Evolutionary conservation across 2,797 vertebrate genomes (phyloP).

Genomic region (Pseudomugil gertrudae): DNA sequence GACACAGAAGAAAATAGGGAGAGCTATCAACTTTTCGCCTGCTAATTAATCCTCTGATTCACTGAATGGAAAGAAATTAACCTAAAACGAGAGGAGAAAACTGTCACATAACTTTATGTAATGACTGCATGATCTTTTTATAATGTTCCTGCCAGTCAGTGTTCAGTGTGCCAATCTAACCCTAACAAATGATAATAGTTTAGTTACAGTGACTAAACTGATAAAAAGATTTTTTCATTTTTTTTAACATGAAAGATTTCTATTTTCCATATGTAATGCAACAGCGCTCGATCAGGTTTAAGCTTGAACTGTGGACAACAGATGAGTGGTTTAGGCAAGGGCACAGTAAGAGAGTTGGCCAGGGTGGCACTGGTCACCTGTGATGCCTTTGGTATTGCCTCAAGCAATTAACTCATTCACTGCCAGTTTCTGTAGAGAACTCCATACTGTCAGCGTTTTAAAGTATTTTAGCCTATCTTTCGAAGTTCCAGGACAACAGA

Average conservation of each 20-base stretch:
- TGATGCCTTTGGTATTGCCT: too few relatives aligned
- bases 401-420: too few relatives aligned
- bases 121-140: constrained; percentile 6
- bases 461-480: too few relatives aligned
- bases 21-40: constrained; percentile 62
- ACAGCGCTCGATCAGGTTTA: constrained; percentile 4
- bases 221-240: not conserved
- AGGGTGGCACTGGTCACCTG: too few relatives aligned
- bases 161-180: constrained; percentile 7
- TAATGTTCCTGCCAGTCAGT: not conserved
- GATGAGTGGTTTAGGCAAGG: too few relatives aligned
- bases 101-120: constrained; percentile 44
- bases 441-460: too few relatives aligned
- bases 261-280: not conserved
- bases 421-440: too few relatives aligned
- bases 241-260: not conserved
- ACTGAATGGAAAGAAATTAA: constrained; percentile 71
- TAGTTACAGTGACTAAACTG: not conserved
- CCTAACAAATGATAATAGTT: constrained; percentile 18
- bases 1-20: constrained; percentile 75
- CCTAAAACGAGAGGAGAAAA: constrained; percentile 54
- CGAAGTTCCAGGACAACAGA: too few relatives aligned
- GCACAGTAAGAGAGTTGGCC: too few relatives aligned
- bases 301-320: too few relatives aligned
- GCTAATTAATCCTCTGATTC: constrained; percentile 78